These are phyloP conservation scores for Phaethon lepturus DNA, from an alignment of 2,113 vertebrate genomes.

Conservation along the genomic window DNA sequence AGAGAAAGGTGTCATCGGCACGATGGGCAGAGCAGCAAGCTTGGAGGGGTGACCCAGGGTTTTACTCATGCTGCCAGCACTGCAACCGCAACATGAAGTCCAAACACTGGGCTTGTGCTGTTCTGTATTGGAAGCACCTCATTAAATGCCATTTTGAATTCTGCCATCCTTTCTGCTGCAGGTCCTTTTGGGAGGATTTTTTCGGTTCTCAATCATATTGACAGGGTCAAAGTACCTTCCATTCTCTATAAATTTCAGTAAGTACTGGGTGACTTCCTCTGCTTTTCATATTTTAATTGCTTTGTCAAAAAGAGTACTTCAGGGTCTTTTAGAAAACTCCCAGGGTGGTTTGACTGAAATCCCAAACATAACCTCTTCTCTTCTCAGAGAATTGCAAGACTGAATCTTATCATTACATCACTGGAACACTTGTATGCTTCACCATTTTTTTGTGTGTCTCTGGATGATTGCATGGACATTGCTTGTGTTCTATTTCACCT, in stretches of 20 bases:
- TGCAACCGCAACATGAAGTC: background rate
- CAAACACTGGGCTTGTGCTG: background rate
- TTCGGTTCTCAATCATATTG: slow-evolving; percentile 19
- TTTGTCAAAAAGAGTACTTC: slow-evolving; percentile 54
- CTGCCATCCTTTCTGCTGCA: background rate
- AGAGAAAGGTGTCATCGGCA: background rate
- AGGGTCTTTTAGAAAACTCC: background rate
- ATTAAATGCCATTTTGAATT: slow-evolving; percentile 16
- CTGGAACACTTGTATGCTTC: background rate
- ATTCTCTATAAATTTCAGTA: background rate
- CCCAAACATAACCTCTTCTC: slow-evolving; percentile 5
- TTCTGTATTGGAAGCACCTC: background rate
- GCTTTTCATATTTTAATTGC: slow-evolving; percentile 61
- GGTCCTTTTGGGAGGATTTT: background rate
- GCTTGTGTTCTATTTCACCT: background rate
- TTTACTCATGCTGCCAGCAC: background rate
- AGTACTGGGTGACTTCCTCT: background rate
- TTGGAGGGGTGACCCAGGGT: rapidly evolving
- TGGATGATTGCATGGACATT: background rate
- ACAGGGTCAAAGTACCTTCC: slow-evolving; percentile 1
- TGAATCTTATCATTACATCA: slow-evolving; percentile 14
- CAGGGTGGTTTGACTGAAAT: background rate
- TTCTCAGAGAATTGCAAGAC: background rate
- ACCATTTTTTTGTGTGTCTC: background rate
- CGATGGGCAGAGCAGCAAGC: background rate